Base-by-base conservation (phyloP, 2,113 vertebrate species). In the Psettodes erumei region DNA sequence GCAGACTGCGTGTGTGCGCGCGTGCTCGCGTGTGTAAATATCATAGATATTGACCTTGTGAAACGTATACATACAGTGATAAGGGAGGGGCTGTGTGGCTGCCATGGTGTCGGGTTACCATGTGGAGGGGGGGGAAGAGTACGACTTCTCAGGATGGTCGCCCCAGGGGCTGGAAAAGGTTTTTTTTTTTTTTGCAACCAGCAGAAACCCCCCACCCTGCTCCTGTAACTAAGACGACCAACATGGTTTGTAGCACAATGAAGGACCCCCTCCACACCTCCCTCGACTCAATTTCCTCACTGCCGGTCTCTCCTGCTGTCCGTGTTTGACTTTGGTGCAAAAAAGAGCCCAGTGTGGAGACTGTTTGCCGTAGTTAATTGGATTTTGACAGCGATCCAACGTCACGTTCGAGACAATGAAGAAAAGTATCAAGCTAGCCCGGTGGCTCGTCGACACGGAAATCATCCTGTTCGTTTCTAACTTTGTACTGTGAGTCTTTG, bases 221-320 rank as follows among this genome's bases (percentile, higher is more conserved):
- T 23, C 6, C 88, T 92, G 85, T 91, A 90, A 89, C 74, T 75
- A 88, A 90, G 86, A 76, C 80, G 83, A 71, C 77, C 71, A 56
- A 84, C 85, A 90, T 88, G 93, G 78, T 89, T 93, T 89, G 81
- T 43, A 83, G 90, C 78, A 88, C 92, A 93, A 91, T 75, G 40
- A 67, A 88, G 71, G 78, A 79, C 85, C 87, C 76, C 88, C 75
- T 71, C 55, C 83, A 68, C 82, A 75, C 86, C 84, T 83, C 78
- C 53, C 76, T 87, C 8, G 80, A 89, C 91, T 90, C 84, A 45
- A 45, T 94, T 90, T 91, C 88, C 69, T 23, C 6, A 64, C 74
- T 77, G 83, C 15, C 85, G 81, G 85, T 84, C 75, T 50, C 69
- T 87, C 55, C 85, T 84, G 85, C 83, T 84, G 85, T 40, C 82